Base-by-base conservation (phyloP, 2,797 vertebrate genomes). In the Linurgus olivaceus region DNA sequence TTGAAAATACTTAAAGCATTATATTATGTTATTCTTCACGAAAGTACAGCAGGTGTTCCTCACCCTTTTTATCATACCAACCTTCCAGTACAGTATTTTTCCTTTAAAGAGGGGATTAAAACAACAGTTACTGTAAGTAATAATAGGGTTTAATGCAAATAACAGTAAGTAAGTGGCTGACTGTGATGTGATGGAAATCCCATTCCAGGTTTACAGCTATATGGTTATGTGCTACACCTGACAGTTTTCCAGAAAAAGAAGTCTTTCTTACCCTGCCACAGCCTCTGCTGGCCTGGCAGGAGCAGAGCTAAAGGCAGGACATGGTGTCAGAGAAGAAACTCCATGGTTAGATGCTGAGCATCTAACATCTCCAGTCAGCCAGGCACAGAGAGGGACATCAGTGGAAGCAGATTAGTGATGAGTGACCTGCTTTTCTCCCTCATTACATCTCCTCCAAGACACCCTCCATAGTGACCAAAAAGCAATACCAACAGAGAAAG, bases 371-470 rank as follows among this genome's bases (percentile, higher is more conserved):
- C 65, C 65, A 61, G 40, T 47, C 88, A 90, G 65, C 29, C 83
- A 74, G 67, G 51, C 79, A 62, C 45, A 40, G 38, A 61, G 75
- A 31, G 61, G 45, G 72, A 90, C 65, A 67, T n/a, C 2, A 7
- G 31, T 68, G 45, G 82, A 80, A 92, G 45, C 78, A 91, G 47
- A 59, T 90, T 65, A 80, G 88, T 42, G 37, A 90, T 37, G 54
- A 65, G 42, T 51, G 93, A 94, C 87, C 90, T 88, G 33, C 19
- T 94, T 96, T 95, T 88, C 81, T 86, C 52, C 48, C 57, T 89
- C 75, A 54, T 88, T 94, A 38, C 35, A 9, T 74, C 84, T 83
- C 75, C 79, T 67, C 51, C 78, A 84, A 93, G 92, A 66, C 63
- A 84, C 47, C 54, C 47, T 86, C 45, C 42, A 50, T 3, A 71